Evolutionary conservation across 2,888 invertebrate genomes (phyloP).

Genomic region (Pristionchus mayeri): DNA sequence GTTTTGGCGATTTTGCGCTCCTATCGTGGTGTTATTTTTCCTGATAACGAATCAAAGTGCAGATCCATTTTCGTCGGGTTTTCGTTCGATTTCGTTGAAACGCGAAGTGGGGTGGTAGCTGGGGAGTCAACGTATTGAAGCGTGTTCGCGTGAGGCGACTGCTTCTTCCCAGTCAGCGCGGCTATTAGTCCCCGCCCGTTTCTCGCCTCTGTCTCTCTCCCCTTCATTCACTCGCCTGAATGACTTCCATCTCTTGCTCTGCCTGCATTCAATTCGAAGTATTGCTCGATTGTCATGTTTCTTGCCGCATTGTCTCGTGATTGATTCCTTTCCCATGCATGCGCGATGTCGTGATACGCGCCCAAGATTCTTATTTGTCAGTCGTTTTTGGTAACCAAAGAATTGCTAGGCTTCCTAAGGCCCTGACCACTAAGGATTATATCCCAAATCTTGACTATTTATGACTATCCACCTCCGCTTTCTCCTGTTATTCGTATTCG

Average conservation of each 20-base stretch:
- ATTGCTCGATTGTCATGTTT: neutral
- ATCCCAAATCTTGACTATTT: neutral
- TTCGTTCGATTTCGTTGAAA: constrained; percentile 18
- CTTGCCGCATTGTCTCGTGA: neutral
- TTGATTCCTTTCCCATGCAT: neutral
- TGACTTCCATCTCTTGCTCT: constrained; percentile 5
- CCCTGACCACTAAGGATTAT: neutral
- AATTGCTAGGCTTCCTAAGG: neutral
- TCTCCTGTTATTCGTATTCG: neutral
- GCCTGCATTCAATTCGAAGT: neutral
- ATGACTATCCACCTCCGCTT: neutral
- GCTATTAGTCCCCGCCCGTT: constrained; percentile 27
- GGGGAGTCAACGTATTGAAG: neutral
- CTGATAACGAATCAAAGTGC: constrained; percentile 32
- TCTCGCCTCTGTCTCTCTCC: neutral
- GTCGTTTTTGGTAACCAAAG: neutral
- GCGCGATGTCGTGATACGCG: neutral
- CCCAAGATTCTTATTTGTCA: neutral
- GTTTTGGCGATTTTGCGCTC: neutral
- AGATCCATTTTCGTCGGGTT: neutral
- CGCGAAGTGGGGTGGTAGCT: neutral
- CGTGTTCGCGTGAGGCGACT: constrained; percentile 17
- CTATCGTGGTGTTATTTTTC: constrained; percentile 7
- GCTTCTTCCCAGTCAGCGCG: neutral
- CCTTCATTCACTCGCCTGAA: neutral